These are phyloP conservation scores for Spinus pinus DNA, from an alignment of 2,797 vertebrate genomes.

Conservation along the genomic window DNA sequence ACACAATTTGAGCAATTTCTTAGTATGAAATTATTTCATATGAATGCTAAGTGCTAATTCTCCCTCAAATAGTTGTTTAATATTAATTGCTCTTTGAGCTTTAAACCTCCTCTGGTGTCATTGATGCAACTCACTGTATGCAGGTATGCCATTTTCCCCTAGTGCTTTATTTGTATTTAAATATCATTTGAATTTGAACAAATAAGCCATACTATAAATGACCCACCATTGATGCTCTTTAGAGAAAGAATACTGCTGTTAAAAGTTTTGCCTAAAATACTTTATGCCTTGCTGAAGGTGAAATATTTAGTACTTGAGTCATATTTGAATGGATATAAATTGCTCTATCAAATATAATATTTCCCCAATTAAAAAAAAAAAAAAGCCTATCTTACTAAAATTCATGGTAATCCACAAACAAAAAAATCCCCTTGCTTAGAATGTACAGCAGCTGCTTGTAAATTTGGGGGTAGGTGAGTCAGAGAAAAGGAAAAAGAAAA, in stretches of 20 bases:
- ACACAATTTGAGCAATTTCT: not conserved
- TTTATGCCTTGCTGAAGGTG: not conserved
- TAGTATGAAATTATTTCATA: not conserved
- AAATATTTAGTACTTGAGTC: not conserved
- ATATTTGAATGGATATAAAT: not conserved
- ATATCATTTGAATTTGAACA: not conserved
- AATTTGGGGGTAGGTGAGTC: not conserved
- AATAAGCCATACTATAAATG: not conserved
- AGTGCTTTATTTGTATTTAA: not conserved
- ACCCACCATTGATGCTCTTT: not conserved
- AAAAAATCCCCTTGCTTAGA: not conserved
- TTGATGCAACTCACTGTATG: not conserved
- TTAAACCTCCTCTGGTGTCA: not conserved
- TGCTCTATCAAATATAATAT: not conserved
- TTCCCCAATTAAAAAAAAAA: not conserved
- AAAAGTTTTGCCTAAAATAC: not conserved
- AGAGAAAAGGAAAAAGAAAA: not conserved
- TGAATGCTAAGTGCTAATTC: not conserved
- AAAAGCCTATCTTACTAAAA: not conserved
- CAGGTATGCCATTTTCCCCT: not conserved
- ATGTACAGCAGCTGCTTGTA: not conserved
- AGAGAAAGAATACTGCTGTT: not conserved
- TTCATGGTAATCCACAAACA: constrained; percentile 14
- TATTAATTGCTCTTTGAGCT: not conserved
- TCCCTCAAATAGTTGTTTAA: not conserved